Evolutionary conservation across 2,888 invertebrate species (phyloP), one percentile per base, ranked within the genome.

Genomic region (Amiota communis): DNA sequence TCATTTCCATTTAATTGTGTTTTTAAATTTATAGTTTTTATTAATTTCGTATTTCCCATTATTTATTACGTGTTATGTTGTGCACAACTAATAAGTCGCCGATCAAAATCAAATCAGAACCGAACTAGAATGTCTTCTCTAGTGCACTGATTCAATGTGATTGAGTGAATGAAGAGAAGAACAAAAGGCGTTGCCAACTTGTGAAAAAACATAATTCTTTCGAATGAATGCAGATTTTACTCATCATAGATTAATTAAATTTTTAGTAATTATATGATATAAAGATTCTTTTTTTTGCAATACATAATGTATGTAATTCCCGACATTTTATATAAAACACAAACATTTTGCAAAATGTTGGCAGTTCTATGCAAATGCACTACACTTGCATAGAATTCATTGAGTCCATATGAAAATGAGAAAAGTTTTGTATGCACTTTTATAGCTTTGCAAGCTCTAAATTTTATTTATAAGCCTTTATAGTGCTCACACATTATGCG

Each of bases 11-110:
- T 36, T 36, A 36, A 6, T 36, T 36, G 2, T 6, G 36, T 36
- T 36, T 36, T 2, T 76, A 94, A 90, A 87, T 92, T 91, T 76
- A 89, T 91, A 8, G 36, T 46, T 36, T 63, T 23, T 10, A 23
- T 13, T 36, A 36, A 49, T 63, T 23, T 48, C n/a, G 70, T 20
- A 36, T 36, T 6, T 36, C 6, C 36, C 36, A 36, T 36, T 2
- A 36, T 36, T 36, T 36, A 36, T 36, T 6, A 64, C 46, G 75
- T 59, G 36, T 77, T 73, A 64, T 78, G 53, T 77, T 78, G 53
- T 77, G 61, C 70, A 72, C 78, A 65, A 77, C 72, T 75, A 75
- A 75, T 59, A 57, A 15, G 2, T 0, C 23, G 10, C 11, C 59
- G 15, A 59, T 59, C 63, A 36, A 13, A 46, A 63, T 1, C 23